These are phyloP conservation scores for Anastatus disparis DNA, from an alignment of 1,140 invertebrate species.

Conservation along the genomic window DNA sequence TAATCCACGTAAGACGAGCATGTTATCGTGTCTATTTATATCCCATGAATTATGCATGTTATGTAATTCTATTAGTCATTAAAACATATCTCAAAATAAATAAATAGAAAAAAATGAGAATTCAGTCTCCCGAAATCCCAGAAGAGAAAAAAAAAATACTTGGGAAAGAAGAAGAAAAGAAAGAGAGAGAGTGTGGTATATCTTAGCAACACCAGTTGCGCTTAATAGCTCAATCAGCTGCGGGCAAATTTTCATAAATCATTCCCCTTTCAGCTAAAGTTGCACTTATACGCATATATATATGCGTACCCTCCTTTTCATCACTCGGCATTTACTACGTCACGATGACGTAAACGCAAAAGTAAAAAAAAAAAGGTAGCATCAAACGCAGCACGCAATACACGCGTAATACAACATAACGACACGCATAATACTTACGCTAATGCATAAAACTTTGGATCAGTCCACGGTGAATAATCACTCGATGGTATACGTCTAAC, in stretches of 20 bases:
- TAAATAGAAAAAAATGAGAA: too few species aligned
- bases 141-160: not conserved
- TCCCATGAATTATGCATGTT: too few species aligned
- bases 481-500: constrained; percentile 77
- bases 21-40: too few species aligned
- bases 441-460: constrained; percentile 78
- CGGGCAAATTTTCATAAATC: not conserved
- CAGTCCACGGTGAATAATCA: constrained; percentile 72
- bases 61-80: too few species aligned
- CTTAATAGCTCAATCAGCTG: not conserved
- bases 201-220: not conserved
- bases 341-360: too few species aligned
- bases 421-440: constrained; percentile 68
- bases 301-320: too few species aligned
- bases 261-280: not conserved
- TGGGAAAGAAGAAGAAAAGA: not conserved
- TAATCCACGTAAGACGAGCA: too few species aligned
- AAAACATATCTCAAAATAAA: too few species aligned
- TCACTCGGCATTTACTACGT: too few species aligned
- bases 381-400: not conserved
- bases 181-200: not conserved
- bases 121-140: not conserved
- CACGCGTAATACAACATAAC: not conserved
- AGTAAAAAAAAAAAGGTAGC: too few species aligned
- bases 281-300: not conserved